Percentiles rank a stretch among this genome's conserved stretches.
Evolutionary conservation across 2,797 vertebrate species (phyloP).

Genomic region (Helicolenus hilgendorfi): DNA sequence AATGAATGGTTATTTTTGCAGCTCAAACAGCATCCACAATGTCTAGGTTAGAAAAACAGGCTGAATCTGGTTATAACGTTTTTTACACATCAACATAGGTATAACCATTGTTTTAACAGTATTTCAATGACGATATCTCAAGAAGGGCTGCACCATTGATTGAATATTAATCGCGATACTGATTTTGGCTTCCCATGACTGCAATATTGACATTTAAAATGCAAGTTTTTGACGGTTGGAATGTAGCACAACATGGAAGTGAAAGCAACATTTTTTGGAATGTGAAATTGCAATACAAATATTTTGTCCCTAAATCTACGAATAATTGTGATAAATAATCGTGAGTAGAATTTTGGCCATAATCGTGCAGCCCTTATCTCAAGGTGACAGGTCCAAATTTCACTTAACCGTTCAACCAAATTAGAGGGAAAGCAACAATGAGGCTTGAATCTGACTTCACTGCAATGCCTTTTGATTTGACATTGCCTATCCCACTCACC

Average conservation of each 20-base stretch:
- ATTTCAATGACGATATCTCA: background rate
- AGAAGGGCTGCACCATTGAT: no score
- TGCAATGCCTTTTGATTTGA: background rate
- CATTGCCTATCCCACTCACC: background rate
- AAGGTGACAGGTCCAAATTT: background rate
- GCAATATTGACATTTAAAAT: no score
- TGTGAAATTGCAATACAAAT: no score
- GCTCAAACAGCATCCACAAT: background rate
- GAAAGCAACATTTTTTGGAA: no score
- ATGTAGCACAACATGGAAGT: no score
- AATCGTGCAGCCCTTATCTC: background rate
- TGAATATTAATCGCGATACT: accelerated
- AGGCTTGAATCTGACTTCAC: background rate
- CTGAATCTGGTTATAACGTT: background rate
- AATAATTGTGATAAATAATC: no score
- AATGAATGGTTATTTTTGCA: background rate
- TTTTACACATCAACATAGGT: background rate
- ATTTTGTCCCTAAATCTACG: no score
- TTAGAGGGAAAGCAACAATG: background rate
- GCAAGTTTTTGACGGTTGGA: background rate
- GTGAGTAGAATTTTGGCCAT: no score
- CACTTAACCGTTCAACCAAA: background rate
- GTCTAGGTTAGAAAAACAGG: background rate
- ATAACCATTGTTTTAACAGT: background rate
- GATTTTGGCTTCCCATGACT: no score